Evolutionary conservation across 2,113 vertebrate species (phyloP), one percentile per base, ranked within the genome.

Genomic region (Reinhardtius hippoglossoides): DNA sequence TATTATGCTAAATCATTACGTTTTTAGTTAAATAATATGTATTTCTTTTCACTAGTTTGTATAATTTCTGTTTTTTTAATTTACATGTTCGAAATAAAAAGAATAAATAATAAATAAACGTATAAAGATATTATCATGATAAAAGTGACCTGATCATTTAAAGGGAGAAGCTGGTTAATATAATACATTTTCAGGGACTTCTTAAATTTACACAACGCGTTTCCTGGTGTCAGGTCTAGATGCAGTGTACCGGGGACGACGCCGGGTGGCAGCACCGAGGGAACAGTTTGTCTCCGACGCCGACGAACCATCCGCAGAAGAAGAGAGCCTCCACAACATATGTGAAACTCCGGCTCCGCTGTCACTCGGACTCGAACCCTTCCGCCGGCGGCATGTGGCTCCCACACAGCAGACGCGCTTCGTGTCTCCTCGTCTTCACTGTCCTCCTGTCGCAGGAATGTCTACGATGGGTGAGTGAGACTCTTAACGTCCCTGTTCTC

Each of bases 391-490:
- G 20, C 20, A 93, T 94, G 93, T 87, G 74, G 15, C 21, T 21
- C 50, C 2, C 50, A 27, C 24, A 74, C 10, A 31, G 71, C 10
- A 91, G 31, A 72, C 64, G 5, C 58, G 0, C 50, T 52, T 60
- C 68, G 9, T 23, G 1, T 15, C 0, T 16, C 5, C 37, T 89
- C 14, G 59, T 85, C 42, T 40, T 90, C 23, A 7, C 88, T 3
- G 4, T 88, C 0, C 9, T 93, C 3, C 55, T 91, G 9, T 74
- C 78, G 21, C 79, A 67, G 50, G 85, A 37, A 40, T 75, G 75
- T 55, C 64, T 83, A 54, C 82, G 71, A 76, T 84, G 86, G 90
- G 93, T 94, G 63, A 93, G 93, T 87, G 12, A 2, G 18, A 52
- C 16, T 77, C 10, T n/a, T 14, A 7, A 58, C 50, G 14, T 12